Evolutionary conservation across 92 coral and sea anemone genomes (phyloP), one percentile per base, ranked within the genome.

Genomic region (Pocillopora grandis): DNA sequence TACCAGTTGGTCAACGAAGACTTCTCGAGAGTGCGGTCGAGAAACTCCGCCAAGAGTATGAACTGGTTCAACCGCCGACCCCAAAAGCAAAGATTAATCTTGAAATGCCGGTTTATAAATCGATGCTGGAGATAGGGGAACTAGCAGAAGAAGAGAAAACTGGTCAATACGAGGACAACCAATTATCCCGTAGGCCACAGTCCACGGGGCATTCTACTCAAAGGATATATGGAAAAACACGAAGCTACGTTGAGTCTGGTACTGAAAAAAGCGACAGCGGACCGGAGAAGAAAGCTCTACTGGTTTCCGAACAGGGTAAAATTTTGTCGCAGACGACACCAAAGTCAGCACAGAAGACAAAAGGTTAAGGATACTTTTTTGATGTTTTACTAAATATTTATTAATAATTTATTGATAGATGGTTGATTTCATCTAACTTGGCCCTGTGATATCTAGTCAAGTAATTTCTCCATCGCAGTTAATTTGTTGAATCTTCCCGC

Each of bases 1-100:
- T 96, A 23, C 96, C 99, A 5, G 92, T 96, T 16, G 99, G 99
- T 16, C 99, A 96, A 76, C 98, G 91, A 71, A 90, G 99, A 68
- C 92, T 96, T 57, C 91, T 96, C 48, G 98, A 96, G 84, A 93
- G 92, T 42, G 99, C 99, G 82, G 99, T 92, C 76, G 93, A 87
- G 56, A 96, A 96, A 80, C 70, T 96, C 5, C 98, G 95, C 85
- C 95, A 93, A 33, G 98, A 96, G 58, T 96, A 92, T 75, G 94
- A 92, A 66, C 80, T 94, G 62, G 90, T 92, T 58, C 88, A 89
- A 76, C 98, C 99, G 48, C 93, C 90, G n/a, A 94, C 99, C 36
- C 98, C 99, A 18, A 88, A 87, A 58, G 93, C 97, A 12, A 90
- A 78, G 65, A 95, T 96, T 18, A 93, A 89, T 80, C 90, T 96